Percentiles rank a stretch among this genome's conserved stretches.
These are phyloP conservation scores for Australoheros scitulus DNA, from an alignment of 2,113 vertebrate species.

Conservation along the genomic window DNA sequence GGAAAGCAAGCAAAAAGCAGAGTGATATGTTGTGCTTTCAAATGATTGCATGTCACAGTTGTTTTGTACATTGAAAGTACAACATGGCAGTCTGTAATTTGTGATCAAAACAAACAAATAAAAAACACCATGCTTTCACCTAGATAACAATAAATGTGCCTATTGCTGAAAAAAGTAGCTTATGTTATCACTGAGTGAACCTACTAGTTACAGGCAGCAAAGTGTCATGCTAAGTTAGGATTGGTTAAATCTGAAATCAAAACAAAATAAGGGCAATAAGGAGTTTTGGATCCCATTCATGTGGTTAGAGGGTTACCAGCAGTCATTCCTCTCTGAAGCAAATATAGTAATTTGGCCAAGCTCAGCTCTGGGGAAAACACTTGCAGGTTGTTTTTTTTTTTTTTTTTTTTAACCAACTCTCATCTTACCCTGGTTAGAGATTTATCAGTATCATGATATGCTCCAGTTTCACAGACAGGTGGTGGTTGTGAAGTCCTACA, in stretches of 20 bases:
- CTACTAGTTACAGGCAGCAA: constrained; percentile 31
- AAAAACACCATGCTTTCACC: constrained; percentile 50
- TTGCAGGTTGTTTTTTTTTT: constrained; percentile 66
- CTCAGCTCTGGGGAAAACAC: constrained; percentile 53
- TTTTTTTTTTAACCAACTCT: constrained; percentile 55
- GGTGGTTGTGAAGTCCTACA: constrained; percentile 79
- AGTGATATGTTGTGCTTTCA: constrained; percentile 62
- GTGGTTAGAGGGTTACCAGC: constrained; percentile 58
- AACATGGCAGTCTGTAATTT: constrained; percentile 50
- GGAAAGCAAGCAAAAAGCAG: constrained; percentile 53
- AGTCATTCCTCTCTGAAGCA: constrained; percentile 59
- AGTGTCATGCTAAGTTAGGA: constrained; percentile 63
- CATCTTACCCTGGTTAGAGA: constrained; percentile 87
- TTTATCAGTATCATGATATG: constrained; percentile 70
- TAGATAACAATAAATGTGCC: not conserved
- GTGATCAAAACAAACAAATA: constrained; percentile 30
- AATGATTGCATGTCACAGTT: not conserved
- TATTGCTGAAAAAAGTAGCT: not conserved
- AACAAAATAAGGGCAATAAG: constrained; percentile 39
- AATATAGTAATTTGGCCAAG: constrained; percentile 40
- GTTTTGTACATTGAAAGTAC: constrained; percentile 38
- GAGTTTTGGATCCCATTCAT: constrained; percentile 42
- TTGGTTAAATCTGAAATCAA: constrained; percentile 42
- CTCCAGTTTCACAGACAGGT: constrained; percentile 33
- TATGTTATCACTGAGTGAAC: not conserved